A percentile compares a stretch with the other conserved stretches of the same genome.
Conservation (phyloP, 2,797 vertebrate species). For the Peromyscus nudipes region DNA sequence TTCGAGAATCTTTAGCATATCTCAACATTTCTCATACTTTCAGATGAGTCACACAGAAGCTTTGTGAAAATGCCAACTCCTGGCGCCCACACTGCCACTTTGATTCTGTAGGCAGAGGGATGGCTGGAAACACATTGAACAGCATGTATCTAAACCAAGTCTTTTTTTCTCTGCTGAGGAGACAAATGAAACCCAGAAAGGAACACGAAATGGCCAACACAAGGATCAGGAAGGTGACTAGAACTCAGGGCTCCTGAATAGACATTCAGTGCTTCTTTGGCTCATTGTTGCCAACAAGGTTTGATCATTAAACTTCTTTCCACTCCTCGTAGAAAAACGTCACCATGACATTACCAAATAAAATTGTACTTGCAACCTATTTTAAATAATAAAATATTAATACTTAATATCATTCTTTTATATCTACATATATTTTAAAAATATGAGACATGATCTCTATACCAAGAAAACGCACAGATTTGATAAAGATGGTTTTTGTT, state of each 20-base stretch:
- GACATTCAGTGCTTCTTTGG: background rate
- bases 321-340: background rate
- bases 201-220: background rate
- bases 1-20: background rate
- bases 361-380: background rate
- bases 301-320: background rate
- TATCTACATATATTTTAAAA: background rate
- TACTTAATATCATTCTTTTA: background rate
- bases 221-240: background rate
- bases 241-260: background rate
- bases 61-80: background rate
- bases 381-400: background rate
- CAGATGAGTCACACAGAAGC: background rate
- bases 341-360: background rate
- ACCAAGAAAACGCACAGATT: background rate
- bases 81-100: background rate
- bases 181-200: background rate
- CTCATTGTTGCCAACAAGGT: background rate
- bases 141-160: background rate
- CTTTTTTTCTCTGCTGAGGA: background rate
- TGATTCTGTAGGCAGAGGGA: background rate
- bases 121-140: background rate
- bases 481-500: background rate
- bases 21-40: background rate
- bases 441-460: background rate